Base-by-base conservation (phyloP, 2,888 invertebrate species). In the Artemia sinica region DNA sequence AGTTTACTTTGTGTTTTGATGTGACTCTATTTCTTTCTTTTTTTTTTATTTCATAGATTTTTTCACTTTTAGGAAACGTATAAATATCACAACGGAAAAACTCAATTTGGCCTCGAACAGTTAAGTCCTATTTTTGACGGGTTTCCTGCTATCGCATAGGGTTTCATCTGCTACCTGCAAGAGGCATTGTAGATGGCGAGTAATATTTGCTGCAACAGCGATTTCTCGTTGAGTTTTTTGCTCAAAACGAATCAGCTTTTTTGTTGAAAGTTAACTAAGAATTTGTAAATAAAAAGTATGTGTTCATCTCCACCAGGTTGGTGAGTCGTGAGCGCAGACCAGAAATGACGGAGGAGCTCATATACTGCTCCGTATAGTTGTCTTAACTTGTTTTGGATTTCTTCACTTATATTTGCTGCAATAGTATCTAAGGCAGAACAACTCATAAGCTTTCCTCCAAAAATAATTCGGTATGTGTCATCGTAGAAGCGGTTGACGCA, bases 281-380 rank as follows among this genome's bases (percentile, higher is more conserved):
- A 58, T 18, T 58, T 10, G 10, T 9, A 58, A n/a, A 58, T 9
- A 18, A 14, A 8, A 8, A 58, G n/a, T 58, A 18, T 58, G 8
- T 58, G 8, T 58, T 58, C 58, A 14, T 58, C 58, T 58, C 14
- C 58, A 14, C 14, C 58, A n/a, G 58, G 58, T 18, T n/a, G n/a
- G 8, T n/a, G n/a, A n/a, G 58, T n/a, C 18, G n/a, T n/a, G 58
- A 58, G 18, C 1, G 58, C 8, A 14, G 58, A 58, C 58, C 58
- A 58, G 58, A 58, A 58, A 18, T 58, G 58, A 58, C 58, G 58
- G 8, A 58, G 58, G 14, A 58, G 18, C 58, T 58, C 58, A 58
- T 10, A 14, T n/a, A n/a, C n/a, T 0, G 58, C 58, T 8, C 58
- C 9, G 9, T 58, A 58, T n/a, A 58, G 58, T n/a, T 58, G 8